A percentile compares a stretch with the other conserved stretches of the same genome.
These are phyloP conservation scores for Caenorhabditis briggsae DNA, from an alignment of 1,140 invertebrate species.

Conservation along the genomic window DNA sequence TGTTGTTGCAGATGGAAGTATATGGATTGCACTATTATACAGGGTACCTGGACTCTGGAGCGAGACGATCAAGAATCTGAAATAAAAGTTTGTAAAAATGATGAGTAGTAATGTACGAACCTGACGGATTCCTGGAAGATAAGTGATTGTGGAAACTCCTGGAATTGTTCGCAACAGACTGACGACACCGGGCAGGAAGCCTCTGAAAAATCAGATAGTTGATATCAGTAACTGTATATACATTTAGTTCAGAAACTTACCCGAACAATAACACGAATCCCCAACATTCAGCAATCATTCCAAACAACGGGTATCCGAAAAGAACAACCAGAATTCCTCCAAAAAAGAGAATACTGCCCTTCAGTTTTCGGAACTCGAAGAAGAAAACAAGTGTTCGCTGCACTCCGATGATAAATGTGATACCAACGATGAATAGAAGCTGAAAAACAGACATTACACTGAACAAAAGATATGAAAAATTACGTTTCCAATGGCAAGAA, in stretches of 20 bases:
- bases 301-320: conserved; percentile 94
- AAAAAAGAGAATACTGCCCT: conserved; percentile 91
- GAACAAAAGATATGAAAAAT: conserved; percentile 78
- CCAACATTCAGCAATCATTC: conserved; percentile 93
- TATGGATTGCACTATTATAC: conserved; percentile 68
- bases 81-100: background rate
- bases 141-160: conserved; percentile 81
- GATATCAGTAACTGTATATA: background rate
- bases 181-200: conserved; percentile 83
- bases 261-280: conserved; percentile 83
- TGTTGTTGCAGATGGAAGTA: conserved; percentile 51
- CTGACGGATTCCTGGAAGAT: conserved; percentile 81
- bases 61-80: conserved; percentile 75
- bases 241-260: conserved; percentile 75
- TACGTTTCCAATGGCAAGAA: conserved; percentile 98
- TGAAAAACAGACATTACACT: conserved; percentile 79
- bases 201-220: conserved; percentile 79
- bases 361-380: conserved; percentile 96
- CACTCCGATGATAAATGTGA: conserved; percentile 95
- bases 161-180: conserved; percentile 83
- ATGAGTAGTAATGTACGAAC: conserved; percentile 76
- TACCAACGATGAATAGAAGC: conserved; percentile 93
- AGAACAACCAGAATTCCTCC: conserved; percentile 91
- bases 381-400: conserved; percentile 96
- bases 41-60: conserved; percentile 75